Evolutionary conservation across 1,140 invertebrate species (phyloP).

Genomic region (Leucophenga varia): DNA sequence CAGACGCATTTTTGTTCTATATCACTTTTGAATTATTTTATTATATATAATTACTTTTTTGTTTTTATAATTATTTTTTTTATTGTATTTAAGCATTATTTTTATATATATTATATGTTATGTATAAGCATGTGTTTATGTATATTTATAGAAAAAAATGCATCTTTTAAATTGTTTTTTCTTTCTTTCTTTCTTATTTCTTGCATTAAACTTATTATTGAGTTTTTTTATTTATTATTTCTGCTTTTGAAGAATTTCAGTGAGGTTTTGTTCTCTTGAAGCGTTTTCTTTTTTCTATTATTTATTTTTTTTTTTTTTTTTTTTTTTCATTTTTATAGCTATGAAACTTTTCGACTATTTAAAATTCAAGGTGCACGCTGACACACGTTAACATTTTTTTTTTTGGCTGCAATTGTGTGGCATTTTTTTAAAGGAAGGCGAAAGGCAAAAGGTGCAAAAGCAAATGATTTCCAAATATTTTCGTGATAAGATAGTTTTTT

Average conservation of each 20-base stretch:
- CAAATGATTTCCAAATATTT: too few species aligned
- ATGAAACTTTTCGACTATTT: background rate
- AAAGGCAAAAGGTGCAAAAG: too few species aligned
- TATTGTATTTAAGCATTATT: conserved; percentile 16
- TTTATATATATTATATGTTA: background rate
- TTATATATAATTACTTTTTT: conserved; percentile 52
- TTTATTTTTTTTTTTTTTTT: conserved; percentile 2
- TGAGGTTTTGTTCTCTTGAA: conserved; percentile 45
- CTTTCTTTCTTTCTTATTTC: conserved; percentile 5
- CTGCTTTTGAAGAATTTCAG: conserved; percentile 51
- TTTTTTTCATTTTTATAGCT: background rate
- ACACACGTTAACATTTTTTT: too few species aligned
- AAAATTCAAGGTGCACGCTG: too few species aligned
- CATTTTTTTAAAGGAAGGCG: too few species aligned
- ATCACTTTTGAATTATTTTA: conserved; percentile 51
- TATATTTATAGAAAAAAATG: conserved; percentile 17
- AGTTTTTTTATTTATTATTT: conserved; percentile 9
- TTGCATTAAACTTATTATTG: too few species aligned
- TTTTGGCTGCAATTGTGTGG: too few species aligned
- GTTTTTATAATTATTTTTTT: conserved; percentile 17
- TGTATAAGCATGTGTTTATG: conserved; percentile 11
- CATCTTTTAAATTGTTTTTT: conserved; percentile 12
- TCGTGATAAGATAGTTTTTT: too few species aligned
- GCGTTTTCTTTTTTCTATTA: conserved; percentile 31
- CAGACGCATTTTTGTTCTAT: conserved; percentile 50